Conservation (phyloP, 2,888 invertebrate species). For the Fragum whitleyi region DNA sequence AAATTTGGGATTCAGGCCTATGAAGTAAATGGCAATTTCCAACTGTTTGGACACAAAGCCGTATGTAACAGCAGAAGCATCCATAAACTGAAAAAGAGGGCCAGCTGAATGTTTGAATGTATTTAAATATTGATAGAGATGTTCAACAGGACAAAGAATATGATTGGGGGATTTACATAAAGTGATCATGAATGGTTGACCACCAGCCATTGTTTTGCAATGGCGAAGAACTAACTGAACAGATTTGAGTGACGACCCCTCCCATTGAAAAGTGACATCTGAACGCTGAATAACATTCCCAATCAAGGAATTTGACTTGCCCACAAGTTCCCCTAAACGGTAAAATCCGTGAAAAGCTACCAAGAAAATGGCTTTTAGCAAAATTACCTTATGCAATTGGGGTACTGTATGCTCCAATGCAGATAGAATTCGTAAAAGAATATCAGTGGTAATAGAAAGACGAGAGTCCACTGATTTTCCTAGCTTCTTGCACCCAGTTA, state of each 20-base stretch:
- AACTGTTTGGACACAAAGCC: background rate
- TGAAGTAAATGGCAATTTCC: background rate
- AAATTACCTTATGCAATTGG: background rate
- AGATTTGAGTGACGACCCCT: background rate
- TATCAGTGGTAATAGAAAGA: constrained; percentile 12
- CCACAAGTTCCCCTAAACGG: constrained; percentile 40
- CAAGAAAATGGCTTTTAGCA: constrained; percentile 26
- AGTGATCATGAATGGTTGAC: background rate
- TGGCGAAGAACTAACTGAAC: background rate
- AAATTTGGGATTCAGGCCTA: background rate
- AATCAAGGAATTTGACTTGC: background rate
- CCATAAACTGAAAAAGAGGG: background rate
- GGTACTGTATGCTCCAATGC: background rate
- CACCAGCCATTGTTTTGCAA: background rate
- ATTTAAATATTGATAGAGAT: background rate
- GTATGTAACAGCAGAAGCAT: background rate
- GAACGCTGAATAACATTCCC: background rate
- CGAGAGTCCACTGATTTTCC: constrained; percentile 15
- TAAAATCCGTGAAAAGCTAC: constrained; percentile 42
- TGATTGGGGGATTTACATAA: background rate
- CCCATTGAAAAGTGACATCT: background rate
- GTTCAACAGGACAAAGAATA: background rate
- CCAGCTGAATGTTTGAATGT: background rate
- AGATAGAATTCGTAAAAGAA: background rate
- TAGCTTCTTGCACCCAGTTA: background rate